Evolutionary conservation across 2,797 vertebrate genomes (phyloP).

Genomic region (Ceryle rudis): DNA sequence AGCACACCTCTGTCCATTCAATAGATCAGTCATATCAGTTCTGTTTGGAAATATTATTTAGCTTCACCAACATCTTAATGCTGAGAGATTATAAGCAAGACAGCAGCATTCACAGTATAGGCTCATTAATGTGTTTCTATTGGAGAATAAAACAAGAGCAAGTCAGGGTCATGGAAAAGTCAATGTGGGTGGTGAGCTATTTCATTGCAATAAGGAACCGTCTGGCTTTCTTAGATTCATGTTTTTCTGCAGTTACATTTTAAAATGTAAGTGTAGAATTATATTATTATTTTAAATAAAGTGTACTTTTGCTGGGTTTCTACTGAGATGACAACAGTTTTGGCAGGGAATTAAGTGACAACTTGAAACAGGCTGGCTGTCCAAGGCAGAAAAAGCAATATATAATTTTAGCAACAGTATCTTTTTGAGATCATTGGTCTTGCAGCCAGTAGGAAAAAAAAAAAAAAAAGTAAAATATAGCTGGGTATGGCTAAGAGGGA

Average conservation of each 20-base stretch:
- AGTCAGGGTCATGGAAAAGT: neutral
- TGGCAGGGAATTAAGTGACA: conserved; percentile 52
- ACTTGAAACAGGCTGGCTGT: conserved; percentile 39
- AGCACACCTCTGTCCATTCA: neutral
- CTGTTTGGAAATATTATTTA: neutral
- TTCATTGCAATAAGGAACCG: neutral
- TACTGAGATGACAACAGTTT: conserved; percentile 32
- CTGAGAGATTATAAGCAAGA: neutral
- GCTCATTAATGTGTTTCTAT: neutral
- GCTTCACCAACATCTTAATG: neutral
- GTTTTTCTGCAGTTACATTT: neutral
- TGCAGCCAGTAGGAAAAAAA: neutral
- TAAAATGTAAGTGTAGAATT: neutral
- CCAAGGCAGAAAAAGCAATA: conserved; percentile 39
- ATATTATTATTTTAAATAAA: conserved; percentile 16
- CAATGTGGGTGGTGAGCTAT: neutral
- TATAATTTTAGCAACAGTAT: conserved; percentile 57
- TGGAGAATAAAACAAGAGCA: neutral
- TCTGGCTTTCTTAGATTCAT: neutral
- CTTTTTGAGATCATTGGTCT: conserved; percentile 46
- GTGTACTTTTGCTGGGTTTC: neutral
- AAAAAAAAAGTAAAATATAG: neutral
- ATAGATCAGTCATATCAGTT: neutral
- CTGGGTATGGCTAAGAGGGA: neutral
- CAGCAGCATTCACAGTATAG: neutral